Conservation (phyloP, 2,113 vertebrate genomes). For the Myotis davidii region DNA sequence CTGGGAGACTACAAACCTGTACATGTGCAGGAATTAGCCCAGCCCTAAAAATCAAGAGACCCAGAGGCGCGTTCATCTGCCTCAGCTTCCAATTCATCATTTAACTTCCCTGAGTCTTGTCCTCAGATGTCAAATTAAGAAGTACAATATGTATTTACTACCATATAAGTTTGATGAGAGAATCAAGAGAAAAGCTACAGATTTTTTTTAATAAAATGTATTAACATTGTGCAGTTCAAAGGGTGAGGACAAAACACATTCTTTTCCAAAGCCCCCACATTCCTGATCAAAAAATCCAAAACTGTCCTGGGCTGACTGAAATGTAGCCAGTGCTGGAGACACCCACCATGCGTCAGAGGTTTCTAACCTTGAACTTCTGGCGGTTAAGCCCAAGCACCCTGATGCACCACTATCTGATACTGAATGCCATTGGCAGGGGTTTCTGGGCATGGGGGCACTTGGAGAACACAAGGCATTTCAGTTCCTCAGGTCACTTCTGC, state of each 20-base stretch:
- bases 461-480: neutral
- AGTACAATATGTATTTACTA: neutral
- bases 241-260: neutral
- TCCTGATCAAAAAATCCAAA: neutral
- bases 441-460: slow-evolving; percentile 24
- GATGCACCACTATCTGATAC: slow-evolving; percentile 43
- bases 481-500: neutral
- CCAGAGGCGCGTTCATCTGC: neutral
- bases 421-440: slow-evolving; percentile 29
- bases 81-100: neutral
- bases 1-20: neutral
- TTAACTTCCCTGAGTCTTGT: neutral
- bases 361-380: slow-evolving; percentile 1
- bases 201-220: neutral
- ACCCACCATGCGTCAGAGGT: neutral
- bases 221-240: neutral
- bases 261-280: neutral
- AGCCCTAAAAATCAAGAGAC: neutral
- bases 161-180: neutral
- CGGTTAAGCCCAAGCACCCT: neutral
- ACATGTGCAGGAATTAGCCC: neutral
- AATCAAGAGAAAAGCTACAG: slow-evolving; percentile 17
- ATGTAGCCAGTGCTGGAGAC: neutral
- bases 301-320: neutral
- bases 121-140: slow-evolving; percentile 13